These are phyloP conservation scores for Euwallacea similis DNA, from an alignment of 1,140 invertebrate species.

Conservation along the genomic window DNA sequence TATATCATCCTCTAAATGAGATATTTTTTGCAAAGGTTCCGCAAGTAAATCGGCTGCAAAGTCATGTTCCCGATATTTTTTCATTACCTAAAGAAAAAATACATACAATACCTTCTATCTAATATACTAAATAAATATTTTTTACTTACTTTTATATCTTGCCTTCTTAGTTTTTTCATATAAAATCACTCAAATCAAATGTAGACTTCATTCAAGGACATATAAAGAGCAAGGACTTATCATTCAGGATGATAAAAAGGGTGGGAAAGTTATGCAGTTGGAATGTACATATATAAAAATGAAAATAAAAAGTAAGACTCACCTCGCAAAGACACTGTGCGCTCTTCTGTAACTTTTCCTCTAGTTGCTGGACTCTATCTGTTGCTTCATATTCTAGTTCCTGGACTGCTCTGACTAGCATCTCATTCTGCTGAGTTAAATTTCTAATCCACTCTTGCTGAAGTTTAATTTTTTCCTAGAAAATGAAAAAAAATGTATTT, in stretches of 20 bases:
- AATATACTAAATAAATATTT: not conserved
- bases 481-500: constrained; percentile 1
- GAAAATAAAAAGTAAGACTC: constrained; percentile 30
- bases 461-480: constrained; percentile 58
- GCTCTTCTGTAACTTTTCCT: constrained; percentile 53
- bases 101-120: not conserved
- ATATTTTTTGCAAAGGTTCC: constrained; percentile 46
- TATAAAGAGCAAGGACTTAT: constrained; percentile 32
- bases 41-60: constrained; percentile 41
- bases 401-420: constrained; percentile 60
- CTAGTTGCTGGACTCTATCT: constrained; percentile 57
- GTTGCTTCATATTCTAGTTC: constrained; percentile 61
- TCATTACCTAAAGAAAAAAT: constrained; percentile 47
- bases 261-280: not conserved
- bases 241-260: constrained; percentile 36
- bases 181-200: not conserved
- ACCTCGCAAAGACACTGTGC: constrained; percentile 48
- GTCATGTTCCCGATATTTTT: constrained; percentile 46
- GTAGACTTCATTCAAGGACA: constrained; percentile 34
- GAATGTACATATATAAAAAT: not conserved
- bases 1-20: constrained; percentile 45
- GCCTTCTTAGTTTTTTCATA: not conserved
- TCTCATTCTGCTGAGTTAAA: constrained; percentile 60
- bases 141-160: not conserved
- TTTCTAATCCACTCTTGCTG: constrained; percentile 61